Base-by-base conservation (phyloP, 2,797 vertebrate species). In the Falco rusticolus region DNA sequence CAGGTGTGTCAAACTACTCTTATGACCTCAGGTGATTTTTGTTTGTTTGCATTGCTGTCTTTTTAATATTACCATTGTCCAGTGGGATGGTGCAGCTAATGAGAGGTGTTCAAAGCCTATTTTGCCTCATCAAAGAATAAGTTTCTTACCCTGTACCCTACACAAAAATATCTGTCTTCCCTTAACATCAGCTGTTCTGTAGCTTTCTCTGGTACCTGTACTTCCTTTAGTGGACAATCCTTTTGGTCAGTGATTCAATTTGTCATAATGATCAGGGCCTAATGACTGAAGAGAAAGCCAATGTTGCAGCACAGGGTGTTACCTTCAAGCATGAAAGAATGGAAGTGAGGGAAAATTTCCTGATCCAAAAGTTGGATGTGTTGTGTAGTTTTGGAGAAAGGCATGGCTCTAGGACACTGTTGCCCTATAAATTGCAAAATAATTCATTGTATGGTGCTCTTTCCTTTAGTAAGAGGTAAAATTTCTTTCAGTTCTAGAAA, bases 221-320 rank as follows among this genome's bases (percentile, higher is more conserved):
- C 16, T 70, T 56, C 7, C 22, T 51, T 22, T 26, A 76, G 53
- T 2, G 2, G 69, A 78, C 41, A 19, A 3, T 34, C 17, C 37
- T 74, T 87, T 56, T n/a, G 19, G 41, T 54, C 3, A 2, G 20
- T 66, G 51, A 70, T 66, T 56, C 45, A 29, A 39, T 60, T 31
- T 66, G 24, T 31, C 31, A 3, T 76, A 47, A 41, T 25, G n/a
- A 37, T 57, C 28, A n/a, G 34, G 33, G 33, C 16, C 16, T 56
- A 75, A 39, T 34, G 53, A 56, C 24, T n/a, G 22, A 51, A 29
- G 13, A 80, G 26, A 20, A 84, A 45, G 26, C 19, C n/a, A 29
- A 17, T 13, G 39, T 50, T 1, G 1, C 48, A 65, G 37, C 1
- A 0, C 51, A 18, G 5, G 13, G 6, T 43, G 31, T 80, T 63